Evolutionary conservation across 92 coral and sea anemone species (phyloP), one percentile per base, ranked within the genome.

Genomic region (Pocillopora grandis): DNA sequence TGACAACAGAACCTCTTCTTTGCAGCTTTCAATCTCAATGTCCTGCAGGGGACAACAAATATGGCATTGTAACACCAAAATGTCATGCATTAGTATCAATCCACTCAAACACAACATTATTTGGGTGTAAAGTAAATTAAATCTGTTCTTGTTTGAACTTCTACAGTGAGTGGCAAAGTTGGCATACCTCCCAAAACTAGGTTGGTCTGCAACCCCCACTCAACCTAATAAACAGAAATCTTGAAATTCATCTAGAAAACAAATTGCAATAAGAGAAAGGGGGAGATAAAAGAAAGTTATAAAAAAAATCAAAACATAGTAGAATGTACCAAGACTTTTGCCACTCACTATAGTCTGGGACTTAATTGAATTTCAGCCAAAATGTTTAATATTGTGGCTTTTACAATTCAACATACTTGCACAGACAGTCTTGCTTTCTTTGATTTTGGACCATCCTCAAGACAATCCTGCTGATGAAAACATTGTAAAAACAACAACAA

Each of bases 1-100:
- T 52, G 98, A 93, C 78, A 91, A 89, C 42, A 93, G 89, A 55
- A 93, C 93, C 19, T 91, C 95, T 65, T 91, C 95, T 83, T 93
- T 91, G 64, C 87, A 88, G 58, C 85, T 94, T 69, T 91, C 98
- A 23, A 87, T 88, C 23, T 89, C 89, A 42, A 90, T 66, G 48
- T 66, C 81, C 88, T 84, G 23, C 52, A 37, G 23, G 49, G n/a
- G 59, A n/a, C 16, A 70, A 81, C 49, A 13, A 19, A n/a, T 18
- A 31, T 10, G 31, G 23, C 23, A 1, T 27, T 27, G 31, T 27
- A 27, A 42, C 52, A 42, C 52, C 8, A 7, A 42, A 42, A 42
- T 42, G 52, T 42, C 52, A 42, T 0, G 8, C 52, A 42, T 42
- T 7, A 3, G 52, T 42, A 42, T 0, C 52, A 3, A 27, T 27